Percentiles rank a stretch among this genome's conserved stretches.
Conservation (phyloP, 2,888 invertebrate species). For the Cremastinae sp. region DNA sequence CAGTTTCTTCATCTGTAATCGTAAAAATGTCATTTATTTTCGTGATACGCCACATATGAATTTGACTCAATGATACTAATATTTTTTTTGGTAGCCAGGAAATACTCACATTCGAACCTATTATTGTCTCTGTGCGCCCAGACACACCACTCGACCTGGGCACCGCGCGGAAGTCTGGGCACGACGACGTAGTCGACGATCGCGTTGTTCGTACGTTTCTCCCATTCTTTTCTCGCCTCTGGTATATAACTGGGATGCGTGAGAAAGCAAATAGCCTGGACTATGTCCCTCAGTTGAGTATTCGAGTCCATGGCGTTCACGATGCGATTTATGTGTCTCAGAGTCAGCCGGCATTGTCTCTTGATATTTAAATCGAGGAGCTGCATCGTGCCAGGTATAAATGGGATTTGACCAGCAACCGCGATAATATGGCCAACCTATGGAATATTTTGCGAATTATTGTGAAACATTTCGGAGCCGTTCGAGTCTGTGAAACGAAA, state of each 20-base stretch:
- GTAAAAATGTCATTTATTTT: too few relatives aligned
- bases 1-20: slow-evolving; percentile 91
- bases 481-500: too few relatives aligned
- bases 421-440: slow-evolving; percentile 92
- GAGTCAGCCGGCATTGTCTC: slow-evolving; percentile 90
- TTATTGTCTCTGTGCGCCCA: slow-evolving; percentile 95
- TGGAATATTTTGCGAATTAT: slow-evolving; percentile 23
- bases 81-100: too few relatives aligned
- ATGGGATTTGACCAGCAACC: slow-evolving; percentile 95
- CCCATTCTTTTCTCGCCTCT: slow-evolving; percentile 91
- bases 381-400: slow-evolving; percentile 91
- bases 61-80: too few relatives aligned
- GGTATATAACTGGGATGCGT: slow-evolving; percentile 87
- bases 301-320: slow-evolving; percentile 90
- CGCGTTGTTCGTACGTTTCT: slow-evolving; percentile 90
- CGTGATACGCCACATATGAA: too few relatives aligned
- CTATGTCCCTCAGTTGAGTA: slow-evolving; percentile 90
- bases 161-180: slow-evolving; percentile 89
- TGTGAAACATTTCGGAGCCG: too few relatives aligned
- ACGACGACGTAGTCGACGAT: slow-evolving; percentile 94
- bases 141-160: slow-evolving; percentile 95
- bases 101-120: slow-evolving; percentile 90
- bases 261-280: slow-evolving; percentile 93
- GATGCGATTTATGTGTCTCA: slow-evolving; percentile 91
- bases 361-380: slow-evolving; percentile 89